phyloP scores from a whole-genome alignment of 2,888 invertebrate genomes.

The Oscheius myriophilus region DNA sequence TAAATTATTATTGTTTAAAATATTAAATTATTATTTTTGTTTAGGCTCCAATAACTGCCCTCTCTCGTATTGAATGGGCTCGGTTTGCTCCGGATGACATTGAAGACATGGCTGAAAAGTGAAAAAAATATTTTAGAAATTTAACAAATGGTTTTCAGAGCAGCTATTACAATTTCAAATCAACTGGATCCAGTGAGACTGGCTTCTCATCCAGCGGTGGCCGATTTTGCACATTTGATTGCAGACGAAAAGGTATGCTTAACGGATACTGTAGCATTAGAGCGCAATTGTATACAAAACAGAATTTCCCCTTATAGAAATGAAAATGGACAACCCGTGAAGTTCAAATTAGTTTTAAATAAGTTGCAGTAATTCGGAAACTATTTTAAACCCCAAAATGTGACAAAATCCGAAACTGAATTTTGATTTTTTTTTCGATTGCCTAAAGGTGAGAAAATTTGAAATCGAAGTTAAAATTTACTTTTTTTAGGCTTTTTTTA shows the following conservation, averaged over 20 bases:
- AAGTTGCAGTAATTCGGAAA: no score
- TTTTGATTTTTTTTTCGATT: no score
- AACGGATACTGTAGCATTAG: background rate
- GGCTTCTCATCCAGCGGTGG: constrained; percentile 1
- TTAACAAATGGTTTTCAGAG: constrained; percentile 3
- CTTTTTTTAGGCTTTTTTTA: no score
- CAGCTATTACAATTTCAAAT: constrained; percentile 11
- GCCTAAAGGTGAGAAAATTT: no score
- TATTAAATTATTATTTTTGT: background rate
- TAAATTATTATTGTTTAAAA: background rate
- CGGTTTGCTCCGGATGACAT: constrained; percentile 22
- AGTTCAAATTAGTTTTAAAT: no score
- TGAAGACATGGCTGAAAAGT: constrained; percentile 20
- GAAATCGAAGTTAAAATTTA: no score
- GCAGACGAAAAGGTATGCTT: constrained; percentile 23
- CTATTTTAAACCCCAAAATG: no score
- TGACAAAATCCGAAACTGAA: no score
- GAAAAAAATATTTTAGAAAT: background rate
- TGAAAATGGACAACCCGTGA: no score
- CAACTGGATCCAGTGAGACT: constrained; percentile 25
- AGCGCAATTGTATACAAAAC: background rate
- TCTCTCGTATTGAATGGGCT: constrained; percentile 28
- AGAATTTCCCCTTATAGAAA: no score
- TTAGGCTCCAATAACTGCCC: constrained; percentile 20
- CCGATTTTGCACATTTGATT: constrained; percentile 8